Evolutionary conservation across 1,140 invertebrate genomes (phyloP).

Genomic region (Orchestia grillus): DNA sequence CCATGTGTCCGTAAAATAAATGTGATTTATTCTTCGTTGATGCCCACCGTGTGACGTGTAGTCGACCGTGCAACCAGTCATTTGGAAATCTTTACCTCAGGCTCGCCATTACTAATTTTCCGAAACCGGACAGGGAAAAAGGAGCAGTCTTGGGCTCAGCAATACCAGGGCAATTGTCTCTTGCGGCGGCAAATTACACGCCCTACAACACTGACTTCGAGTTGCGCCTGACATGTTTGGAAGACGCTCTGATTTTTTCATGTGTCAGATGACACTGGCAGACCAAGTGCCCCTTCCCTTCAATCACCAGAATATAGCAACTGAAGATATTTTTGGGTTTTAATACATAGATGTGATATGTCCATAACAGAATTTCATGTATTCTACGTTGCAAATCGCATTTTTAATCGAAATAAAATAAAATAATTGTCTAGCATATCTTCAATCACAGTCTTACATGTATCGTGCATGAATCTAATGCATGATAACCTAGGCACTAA

Average conservation of each 20-base stretch:
- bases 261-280: neutral
- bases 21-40: conserved; percentile 1
- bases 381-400: neutral
- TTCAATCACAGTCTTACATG: neutral
- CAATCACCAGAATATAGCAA: neutral
- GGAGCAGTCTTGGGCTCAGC: neutral
- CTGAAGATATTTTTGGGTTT: neutral
- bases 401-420: neutral
- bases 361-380: neutral
- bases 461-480: neutral
- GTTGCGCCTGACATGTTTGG: neutral
- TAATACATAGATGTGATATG: neutral
- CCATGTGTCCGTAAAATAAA: neutral
- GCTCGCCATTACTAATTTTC: neutral
- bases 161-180: neutral
- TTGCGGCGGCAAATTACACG: neutral
- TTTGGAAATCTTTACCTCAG: neutral
- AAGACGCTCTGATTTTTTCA: neutral
- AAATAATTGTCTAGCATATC: neutral
- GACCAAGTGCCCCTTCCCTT: neutral
- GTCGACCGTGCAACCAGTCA: neutral
- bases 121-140: neutral
- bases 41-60: neutral
- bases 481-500: neutral
- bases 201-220: neutral